phyloP scores from a whole-genome alignment of 2,113 vertebrate genomes.

The Jaculus jaculus region DNA sequence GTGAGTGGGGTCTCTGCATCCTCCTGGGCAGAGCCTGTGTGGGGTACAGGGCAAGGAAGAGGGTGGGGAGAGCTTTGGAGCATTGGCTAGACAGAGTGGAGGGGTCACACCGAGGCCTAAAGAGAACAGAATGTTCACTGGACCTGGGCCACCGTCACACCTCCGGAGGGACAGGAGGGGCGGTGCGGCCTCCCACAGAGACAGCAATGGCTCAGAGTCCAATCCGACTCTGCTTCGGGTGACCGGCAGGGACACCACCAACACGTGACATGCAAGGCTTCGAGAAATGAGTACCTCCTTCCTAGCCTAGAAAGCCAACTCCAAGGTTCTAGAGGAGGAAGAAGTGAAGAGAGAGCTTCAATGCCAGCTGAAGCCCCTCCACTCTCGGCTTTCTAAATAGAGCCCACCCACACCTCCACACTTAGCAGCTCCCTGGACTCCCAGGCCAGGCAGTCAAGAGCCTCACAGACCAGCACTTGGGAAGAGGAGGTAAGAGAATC shows the following conservation, averaged over 20 bases:
- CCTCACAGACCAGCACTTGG: no score
- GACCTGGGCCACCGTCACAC: fast-evolving
- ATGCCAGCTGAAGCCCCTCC: background rate
- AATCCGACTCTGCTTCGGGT: no score
- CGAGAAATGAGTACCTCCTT: no score
- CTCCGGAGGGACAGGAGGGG: background rate
- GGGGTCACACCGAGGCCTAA: background rate
- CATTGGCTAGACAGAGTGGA: background rate
- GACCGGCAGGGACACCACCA: no score
- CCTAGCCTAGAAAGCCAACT: background rate
- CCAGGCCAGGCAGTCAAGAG: no score
- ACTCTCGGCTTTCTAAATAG: background rate
- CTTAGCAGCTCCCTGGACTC: background rate
- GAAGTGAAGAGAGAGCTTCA: no score
- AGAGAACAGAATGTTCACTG: background rate
- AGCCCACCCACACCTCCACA: background rate
- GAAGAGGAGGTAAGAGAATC: no score
- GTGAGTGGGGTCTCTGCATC: no score
- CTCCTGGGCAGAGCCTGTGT: background rate
- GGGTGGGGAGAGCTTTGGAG: no score
- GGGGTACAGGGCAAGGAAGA: background rate
- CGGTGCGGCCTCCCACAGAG: no score
- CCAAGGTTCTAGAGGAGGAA: background rate
- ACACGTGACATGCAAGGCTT: no score
- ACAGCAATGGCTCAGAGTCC: no score